Conservation (phyloP, 2,113 vertebrate genomes). For the Paracanthobrama guichenoti region DNA sequence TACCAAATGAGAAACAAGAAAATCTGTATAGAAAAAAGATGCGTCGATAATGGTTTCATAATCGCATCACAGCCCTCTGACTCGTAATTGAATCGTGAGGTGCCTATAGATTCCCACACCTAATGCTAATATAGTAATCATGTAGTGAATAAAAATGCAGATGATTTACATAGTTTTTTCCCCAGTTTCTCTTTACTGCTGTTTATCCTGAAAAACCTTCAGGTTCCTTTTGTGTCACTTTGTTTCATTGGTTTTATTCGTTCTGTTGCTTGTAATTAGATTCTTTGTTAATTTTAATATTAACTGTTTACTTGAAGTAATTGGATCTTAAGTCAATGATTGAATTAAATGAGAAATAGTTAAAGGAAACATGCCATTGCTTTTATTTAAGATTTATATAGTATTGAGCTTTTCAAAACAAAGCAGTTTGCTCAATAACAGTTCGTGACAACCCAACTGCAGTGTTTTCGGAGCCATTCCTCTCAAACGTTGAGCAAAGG, state of each 20-base stretch:
- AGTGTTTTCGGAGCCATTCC: constrained; percentile 29
- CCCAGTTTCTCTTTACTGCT: not conserved
- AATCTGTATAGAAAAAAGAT: too few species aligned
- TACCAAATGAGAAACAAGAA: too few species aligned
- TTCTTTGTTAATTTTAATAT: not conserved
- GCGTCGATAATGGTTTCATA: too few species aligned
- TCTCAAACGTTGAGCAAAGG: constrained; percentile 59
- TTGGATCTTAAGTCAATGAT: not conserved
- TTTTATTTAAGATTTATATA: not conserved
- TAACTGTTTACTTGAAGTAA: not conserved
- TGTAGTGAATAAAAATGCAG: not conserved
- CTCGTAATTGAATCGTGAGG: too few species aligned
- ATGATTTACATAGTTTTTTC: not conserved
- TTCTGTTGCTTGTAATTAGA: not conserved
- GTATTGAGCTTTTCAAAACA: not conserved
- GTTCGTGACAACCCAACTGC: not conserved
- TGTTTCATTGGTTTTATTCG: not conserved
- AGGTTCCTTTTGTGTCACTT: not conserved
- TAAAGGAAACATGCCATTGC: not conserved
- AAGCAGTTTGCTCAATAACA: not conserved
- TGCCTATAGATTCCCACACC: too few species aligned
- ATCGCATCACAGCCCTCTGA: too few species aligned
- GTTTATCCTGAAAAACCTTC: not conserved
- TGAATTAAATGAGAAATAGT: not conserved
- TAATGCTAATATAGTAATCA: not conserved